Base-by-base conservation (phyloP, 1,140 invertebrate genomes). In the Rhopalosiphum padi region DNA sequence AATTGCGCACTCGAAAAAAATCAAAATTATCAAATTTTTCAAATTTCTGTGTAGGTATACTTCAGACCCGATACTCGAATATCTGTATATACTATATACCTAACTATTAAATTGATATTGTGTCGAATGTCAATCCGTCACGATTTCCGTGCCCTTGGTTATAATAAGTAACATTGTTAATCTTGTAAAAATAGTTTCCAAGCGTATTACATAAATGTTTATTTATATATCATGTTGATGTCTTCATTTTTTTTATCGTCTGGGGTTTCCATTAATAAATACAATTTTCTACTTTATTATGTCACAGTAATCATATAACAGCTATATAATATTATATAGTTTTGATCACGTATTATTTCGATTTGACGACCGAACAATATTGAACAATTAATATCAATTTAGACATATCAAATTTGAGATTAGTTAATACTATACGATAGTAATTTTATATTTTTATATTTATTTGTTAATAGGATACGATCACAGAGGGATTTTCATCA, bases 401-500 rank as follows among this genome's bases (percentile, higher is more conserved):
- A 3, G 11, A 30, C 25, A 60, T n/a, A 68, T 68, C 60, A 11
- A n/a, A 68, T 68, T 77, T 15, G 11, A 15, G n/a, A 18, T n/a
- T n/a, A 6, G 30, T 77, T n/a, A 68, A n/a, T n/a, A 68, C n/a
- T 51, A 51, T 21, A 51, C 15, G 30, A 30, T 30, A 60, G 1
- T 60, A 30, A 60, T 60, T 9, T 68, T n/a, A 68, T 18, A n/a
- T n/a, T n/a, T 18, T 68, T n/a, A 5, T n/a, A 41, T 77, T 18
- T n/a, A n/a, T 77, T n/a, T 77, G 6, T 18, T n/a, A 15, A 0
- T 18, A n/a, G 60, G 30, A 77, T n/a, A 77, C 11, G 11, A 77
- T 6, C 5, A n/a, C 1, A 0, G n/a, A 77, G 1, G 4, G 60
- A n/a, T n/a, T n/a, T n/a, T n/a, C 1, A 68, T n/a, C 0, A 68